Percentiles rank a stretch among this genome's conserved stretches.
Evolutionary conservation across 2,797 vertebrate species (phyloP).

Genomic region (Pelochelys cantorii): DNA sequence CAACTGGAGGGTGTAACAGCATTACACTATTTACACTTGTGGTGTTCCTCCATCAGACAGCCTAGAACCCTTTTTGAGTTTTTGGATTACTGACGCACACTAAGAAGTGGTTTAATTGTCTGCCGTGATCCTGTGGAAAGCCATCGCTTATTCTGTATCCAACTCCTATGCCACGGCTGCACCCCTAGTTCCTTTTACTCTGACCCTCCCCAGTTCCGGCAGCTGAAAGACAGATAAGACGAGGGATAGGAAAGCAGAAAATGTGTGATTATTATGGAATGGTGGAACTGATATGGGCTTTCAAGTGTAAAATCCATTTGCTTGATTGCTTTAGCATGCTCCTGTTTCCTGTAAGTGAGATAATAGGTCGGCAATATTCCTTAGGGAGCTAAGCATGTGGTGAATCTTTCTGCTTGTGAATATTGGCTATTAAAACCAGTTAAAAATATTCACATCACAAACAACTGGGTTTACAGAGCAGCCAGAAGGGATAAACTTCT

Average conservation of each 20-base stretch:
- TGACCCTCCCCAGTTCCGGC: not conserved
- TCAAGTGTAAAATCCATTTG: not conserved
- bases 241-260: fast-evolving
- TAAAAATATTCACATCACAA: conserved; percentile 45
- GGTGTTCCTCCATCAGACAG: not conserved
- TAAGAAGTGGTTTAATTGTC: not conserved
- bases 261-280: not conserved
- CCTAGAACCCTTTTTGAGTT: not conserved
- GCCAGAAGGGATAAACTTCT: conserved; percentile 29
- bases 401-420: not conserved
- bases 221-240: not conserved
- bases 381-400: not conserved
- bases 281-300: not conserved
- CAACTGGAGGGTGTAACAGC: not conserved
- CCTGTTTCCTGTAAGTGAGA: not conserved
- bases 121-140: not conserved
- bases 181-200: not conserved
- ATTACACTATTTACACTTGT: not conserved
- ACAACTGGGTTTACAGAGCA: conserved; percentile 52
- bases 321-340: not conserved
- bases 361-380: not conserved
- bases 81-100: not conserved
- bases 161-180: not conserved
- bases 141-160: not conserved
- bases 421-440: not conserved